Base-by-base conservation (phyloP, 2,797 vertebrate genomes). In the Neostethus bicornis region DNA sequence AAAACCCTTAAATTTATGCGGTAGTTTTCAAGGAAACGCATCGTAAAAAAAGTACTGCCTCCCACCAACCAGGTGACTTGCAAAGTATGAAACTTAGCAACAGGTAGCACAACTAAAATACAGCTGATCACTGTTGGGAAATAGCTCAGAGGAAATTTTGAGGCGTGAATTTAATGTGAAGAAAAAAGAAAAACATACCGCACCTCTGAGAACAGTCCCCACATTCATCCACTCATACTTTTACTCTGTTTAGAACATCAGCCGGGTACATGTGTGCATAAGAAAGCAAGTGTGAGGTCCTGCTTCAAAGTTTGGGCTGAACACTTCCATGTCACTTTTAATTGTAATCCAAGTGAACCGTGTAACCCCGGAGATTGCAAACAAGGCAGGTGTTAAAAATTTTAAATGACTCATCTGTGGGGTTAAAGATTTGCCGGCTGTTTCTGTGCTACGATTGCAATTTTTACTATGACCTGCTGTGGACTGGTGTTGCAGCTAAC, bases 401-500 rank as follows among this genome's bases (percentile, higher is more conserved):
- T 60, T 63, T 31, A 53, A 23, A 39, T 50, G 16, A 23, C 28
- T 12, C 8, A 35, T n/a, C 24, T 56, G 20, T 4, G 20, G 4
- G 10, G 17, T 0, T 23, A 17, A 19, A 26, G 38, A 2, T 52
- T 62, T 25, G 31, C 46, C 41, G 41, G 39, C 39, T 61, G 43
- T 37, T 14, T 2, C 50, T n/a, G n/a, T n/a, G n/a, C n/a, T n/a
- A n/a, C n/a, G n/a, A n/a, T n/a, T n/a, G 45, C 35, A 26, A 34
- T 38, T 45, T 39, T 17, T 47, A 17, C 17, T 17, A 11, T 19
- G 37, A 28, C 17, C 37, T 28, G 46, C 44, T 55, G 45, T 42
- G n/a, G 70, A 63, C 76, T 69, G 38, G 14, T 46, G 64, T 52
- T 41, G 29, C 41, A 17, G 61, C 38, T 58, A 53, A 66, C 34